Conservation (phyloP, 2,113 vertebrate species). For the rabbit (Oryctolagus cuniculus) region mOryCun1.1 NC_091434.1:67205001-67205500, state of each 20-base stretch:
- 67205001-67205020: not conserved
- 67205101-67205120: constrained; percentile 7
- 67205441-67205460: constrained; percentile 77
- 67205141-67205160: constrained; percentile 67
- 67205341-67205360: constrained; percentile 82
- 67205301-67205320: constrained; percentile 79
- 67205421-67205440: constrained; percentile 76
- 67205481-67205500: constrained; percentile 17
- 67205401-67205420: constrained; percentile 76
- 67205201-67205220: constrained; percentile 83
- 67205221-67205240: constrained; percentile 85
- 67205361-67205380: constrained; percentile 77
- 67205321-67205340: constrained; percentile 82
- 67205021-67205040: not conserved
- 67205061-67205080: not conserved
- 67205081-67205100: not conserved
- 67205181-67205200: constrained; percentile 79
- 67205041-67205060: not conserved
- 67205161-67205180: constrained; percentile 68
- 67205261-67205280: constrained; percentile 72
- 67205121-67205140: constrained; percentile 17
- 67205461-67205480: constrained; percentile 73
- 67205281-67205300: constrained; percentile 64
- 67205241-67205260: constrained; percentile 75
- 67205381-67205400: constrained; percentile 66